These are phyloP conservation scores for Mareca penelope DNA, from an alignment of 2,797 vertebrate genomes.

Conservation along the genomic window DNA sequence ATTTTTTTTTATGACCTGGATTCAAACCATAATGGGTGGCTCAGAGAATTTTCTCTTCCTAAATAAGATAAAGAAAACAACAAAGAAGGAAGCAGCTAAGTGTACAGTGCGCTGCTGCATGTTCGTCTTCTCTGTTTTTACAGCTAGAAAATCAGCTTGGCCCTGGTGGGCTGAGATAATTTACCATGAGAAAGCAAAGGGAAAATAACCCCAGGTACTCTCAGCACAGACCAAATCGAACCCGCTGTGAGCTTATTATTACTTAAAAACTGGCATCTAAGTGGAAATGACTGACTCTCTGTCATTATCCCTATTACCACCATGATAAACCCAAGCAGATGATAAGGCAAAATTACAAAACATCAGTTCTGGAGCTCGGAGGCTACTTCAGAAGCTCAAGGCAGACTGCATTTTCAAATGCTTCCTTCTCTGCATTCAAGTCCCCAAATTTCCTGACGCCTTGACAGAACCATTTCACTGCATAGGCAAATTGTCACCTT, in stretches of 20 bases:
- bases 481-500: constrained; percentile 75
- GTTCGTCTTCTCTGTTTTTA: constrained; percentile 46
- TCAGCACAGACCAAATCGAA: constrained; percentile 64
- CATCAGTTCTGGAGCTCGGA: constrained; percentile 68
- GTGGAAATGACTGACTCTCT: constrained; percentile 73
- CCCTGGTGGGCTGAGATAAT: constrained; percentile 67
- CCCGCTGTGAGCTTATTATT: constrained; percentile 75
- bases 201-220: constrained; percentile 72
- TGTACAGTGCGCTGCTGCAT: background rate
- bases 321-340: constrained; percentile 78
- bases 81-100: constrained; percentile 29
- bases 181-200: constrained; percentile 67
- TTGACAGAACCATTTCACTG: constrained; percentile 68
- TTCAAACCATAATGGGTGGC: constrained; percentile 35
- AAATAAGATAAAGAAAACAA: constrained; percentile 57
- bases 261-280: constrained; percentile 79
- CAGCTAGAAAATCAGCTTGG: constrained; percentile 55
- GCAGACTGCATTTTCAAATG: constrained; percentile 38
- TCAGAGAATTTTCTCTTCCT: background rate
- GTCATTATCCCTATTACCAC: constrained; percentile 79
- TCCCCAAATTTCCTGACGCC: constrained; percentile 64
- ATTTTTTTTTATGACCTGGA: constrained; percentile 41
- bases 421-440: constrained; percentile 45
- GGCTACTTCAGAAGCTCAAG: constrained; percentile 52
- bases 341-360: constrained; percentile 79